Percentiles rank a stretch among this genome's conserved stretches.
Conservation (phyloP, 2,888 invertebrate genomes). For the Mythimna impura region DNA sequence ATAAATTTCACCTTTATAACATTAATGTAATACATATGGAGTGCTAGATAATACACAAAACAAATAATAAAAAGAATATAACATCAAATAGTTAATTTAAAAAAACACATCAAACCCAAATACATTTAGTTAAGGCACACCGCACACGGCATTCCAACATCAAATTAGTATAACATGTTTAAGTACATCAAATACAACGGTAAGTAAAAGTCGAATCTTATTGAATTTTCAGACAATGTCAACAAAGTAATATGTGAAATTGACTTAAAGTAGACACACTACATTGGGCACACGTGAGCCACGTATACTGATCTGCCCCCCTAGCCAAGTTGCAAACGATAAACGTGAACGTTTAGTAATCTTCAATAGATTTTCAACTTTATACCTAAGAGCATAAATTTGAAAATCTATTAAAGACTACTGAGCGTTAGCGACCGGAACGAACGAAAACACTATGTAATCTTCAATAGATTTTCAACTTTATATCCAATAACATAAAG, state of each 20-base stretch:
- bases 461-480: no score
- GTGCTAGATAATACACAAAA: background rate
- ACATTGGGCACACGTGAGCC: no score
- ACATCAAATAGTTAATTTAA: slow-evolving; percentile 53
- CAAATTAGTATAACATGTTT: slow-evolving; percentile 69
- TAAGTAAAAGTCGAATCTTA: slow-evolving; percentile 2
- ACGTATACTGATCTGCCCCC: no score
- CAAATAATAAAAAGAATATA: slow-evolving; percentile 21
- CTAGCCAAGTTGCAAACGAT: no score
- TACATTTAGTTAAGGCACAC: slow-evolving; percentile 43
- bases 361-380: no score
- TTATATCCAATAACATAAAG: no score
- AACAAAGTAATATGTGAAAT: slow-evolving; percentile 25
- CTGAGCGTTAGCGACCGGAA: no score
- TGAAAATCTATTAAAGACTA: no score
- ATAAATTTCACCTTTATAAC: no score
- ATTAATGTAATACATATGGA: background rate
- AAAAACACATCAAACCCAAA: slow-evolving; percentile 53
- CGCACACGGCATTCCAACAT: slow-evolving; percentile 63
- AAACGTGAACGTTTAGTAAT: no score
- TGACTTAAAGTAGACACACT: background rate
- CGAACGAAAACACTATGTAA: no score
- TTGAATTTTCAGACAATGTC: slow-evolving; percentile 3
- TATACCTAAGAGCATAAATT: no score
- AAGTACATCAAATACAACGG: slow-evolving; percentile 26